Conservation (phyloP, 64 coral and sea anemone species). For the Acropora yongei region DNA sequence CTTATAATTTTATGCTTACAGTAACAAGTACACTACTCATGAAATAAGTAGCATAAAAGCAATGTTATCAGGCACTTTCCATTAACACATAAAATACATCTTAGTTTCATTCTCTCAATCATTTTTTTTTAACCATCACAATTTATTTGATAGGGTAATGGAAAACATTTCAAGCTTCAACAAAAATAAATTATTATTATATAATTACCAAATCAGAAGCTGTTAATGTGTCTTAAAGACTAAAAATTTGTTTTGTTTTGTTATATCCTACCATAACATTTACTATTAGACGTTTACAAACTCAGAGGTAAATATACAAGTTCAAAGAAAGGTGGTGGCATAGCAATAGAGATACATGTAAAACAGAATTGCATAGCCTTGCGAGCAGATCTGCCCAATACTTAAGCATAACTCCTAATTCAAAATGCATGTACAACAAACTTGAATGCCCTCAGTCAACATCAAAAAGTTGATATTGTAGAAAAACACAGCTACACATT, state of each 20-base stretch:
- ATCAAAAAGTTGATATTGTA: conserved; percentile 7
- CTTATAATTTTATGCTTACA: background rate
- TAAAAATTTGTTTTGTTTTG: conserved; percentile 12
- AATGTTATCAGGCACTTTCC: background rate
- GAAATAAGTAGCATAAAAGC: background rate
- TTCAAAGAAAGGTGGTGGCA: background rate
- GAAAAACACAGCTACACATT: conserved; percentile 42
- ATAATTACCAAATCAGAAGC: conserved; percentile 3
- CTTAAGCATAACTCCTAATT: conserved; percentile 25
- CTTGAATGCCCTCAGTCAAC: conserved; percentile 1
- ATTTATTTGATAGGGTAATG: background rate
- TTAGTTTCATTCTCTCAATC: conserved; percentile 4
- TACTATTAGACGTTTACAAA: conserved; percentile 16
- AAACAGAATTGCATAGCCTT: conserved; percentile 8
- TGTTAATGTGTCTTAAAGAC: conserved; percentile 1
- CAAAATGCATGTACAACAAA: conserved; percentile 5
- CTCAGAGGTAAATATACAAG: conserved; percentile 4
- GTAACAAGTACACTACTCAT: background rate
- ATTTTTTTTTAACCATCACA: background rate
- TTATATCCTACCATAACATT: conserved; percentile 14
- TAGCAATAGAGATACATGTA: background rate
- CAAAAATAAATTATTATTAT: conserved; percentile 13
- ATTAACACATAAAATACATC: conserved; percentile 4
- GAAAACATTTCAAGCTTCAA: background rate
- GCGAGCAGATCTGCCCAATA: conserved; percentile 1